Base-by-base conservation (phyloP, 2,113 vertebrate genomes). In the Leucoraja erinaceus region DNA sequence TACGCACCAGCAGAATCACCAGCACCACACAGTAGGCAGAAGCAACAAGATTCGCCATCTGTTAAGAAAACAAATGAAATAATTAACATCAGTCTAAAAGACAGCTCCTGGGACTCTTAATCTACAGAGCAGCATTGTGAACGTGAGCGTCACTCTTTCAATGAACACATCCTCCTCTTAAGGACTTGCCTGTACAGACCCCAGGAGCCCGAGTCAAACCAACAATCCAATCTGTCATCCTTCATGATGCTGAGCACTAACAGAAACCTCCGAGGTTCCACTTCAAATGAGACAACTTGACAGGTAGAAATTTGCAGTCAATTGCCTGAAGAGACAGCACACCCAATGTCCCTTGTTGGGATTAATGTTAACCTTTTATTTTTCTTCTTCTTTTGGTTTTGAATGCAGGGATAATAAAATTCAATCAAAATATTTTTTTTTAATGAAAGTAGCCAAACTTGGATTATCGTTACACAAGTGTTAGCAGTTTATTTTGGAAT, bases 21-120 rank as follows among this genome's bases (percentile, higher is more conserved):
- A 99, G 97, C 93, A 99, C 97, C 95, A 99, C 94, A 93, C 97
- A 99, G 96, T 98, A 99, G 95, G 98, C 95, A 94, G 98, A 98
- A 18, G 97, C 98, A 95, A 98, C 95, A 25, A 97, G 97, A 95
- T 96, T 97, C 93, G 98, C 98, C 98, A 99, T 99, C 98, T 99
- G 98, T 94, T 94, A 96, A 96, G 94, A 93, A 75, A 95, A 95
- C 93, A 96, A 93, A 38, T 93, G 83, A 93, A 20, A 25, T 47
- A 61, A 76, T 75, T 93, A 93, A 91, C 86, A 84, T 90, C 63
- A 72, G 68, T 91, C 90, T 47, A 54, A 54, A 68, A 47, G 63
- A 91, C 66, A 91, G 68, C 68, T 72, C 7, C 68, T 72, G 66
- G 88, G 88, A 70, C 2, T 47, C 90, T 56, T 54, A 72, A 66